These are phyloP conservation scores for Microtus ochrogaster DNA, from an alignment of 2,113 vertebrate genomes.

Conservation along the genomic window DNA sequence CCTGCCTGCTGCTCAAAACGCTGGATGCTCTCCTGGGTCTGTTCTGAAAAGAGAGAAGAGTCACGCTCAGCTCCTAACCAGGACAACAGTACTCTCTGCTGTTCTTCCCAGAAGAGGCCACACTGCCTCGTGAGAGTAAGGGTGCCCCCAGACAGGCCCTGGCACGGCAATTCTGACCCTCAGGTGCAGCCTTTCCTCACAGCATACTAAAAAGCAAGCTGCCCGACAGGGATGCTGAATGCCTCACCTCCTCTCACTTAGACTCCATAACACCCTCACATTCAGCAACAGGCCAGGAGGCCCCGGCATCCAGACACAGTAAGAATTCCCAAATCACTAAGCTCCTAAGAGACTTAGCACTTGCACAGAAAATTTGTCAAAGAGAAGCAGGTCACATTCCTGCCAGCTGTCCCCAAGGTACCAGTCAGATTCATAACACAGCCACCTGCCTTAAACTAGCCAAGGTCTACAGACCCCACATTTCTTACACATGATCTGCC, in stretches of 20 bases:
- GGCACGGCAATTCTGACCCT: neutral
- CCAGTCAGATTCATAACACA: neutral
- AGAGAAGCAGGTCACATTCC: neutral
- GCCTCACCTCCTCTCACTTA: neutral
- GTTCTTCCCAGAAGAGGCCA: neutral
- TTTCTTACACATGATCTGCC: accelerated
- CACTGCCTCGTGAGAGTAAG: neutral
- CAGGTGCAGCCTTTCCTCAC: neutral
- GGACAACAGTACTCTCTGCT: neutral
- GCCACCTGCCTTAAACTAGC: neutral
- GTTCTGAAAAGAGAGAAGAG: slow-evolving; percentile 86
- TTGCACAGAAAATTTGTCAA: neutral
- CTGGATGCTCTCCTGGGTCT: slow-evolving; percentile 95
- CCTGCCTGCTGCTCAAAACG: slow-evolving; percentile 96
- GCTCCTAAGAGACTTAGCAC: neutral
- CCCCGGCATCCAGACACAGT: neutral
- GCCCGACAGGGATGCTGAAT: neutral
- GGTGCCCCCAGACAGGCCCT: too few relatives aligned
- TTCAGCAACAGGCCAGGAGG: neutral
- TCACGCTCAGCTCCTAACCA: neutral
- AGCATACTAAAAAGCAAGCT: neutral
- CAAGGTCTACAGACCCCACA: neutral
- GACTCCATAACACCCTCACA: neutral
- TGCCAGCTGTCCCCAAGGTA: neutral
- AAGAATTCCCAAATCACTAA: neutral